phyloP scores from a whole-genome alignment of 1,140 invertebrate genomes.

The Anoplophora glabripennis region DNA sequence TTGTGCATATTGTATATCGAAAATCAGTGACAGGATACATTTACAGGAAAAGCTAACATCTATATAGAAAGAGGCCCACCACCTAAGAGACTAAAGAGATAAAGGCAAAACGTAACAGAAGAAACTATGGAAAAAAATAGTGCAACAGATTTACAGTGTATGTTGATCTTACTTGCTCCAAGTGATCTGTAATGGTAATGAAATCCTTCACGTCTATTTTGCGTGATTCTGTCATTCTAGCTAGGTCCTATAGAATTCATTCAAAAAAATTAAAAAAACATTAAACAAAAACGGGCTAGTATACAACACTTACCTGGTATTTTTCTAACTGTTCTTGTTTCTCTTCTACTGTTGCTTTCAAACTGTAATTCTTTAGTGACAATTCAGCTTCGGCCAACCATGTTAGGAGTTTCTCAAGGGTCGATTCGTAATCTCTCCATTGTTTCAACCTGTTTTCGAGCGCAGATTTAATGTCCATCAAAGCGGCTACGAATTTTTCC shows the following conservation, averaged over 20 bases:
- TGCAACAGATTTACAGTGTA: not conserved
- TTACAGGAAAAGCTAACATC: conserved; percentile 1
- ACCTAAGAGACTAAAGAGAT: conserved; percentile 27
- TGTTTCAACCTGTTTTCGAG: conserved; percentile 83
- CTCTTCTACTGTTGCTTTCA: conserved; percentile 82
- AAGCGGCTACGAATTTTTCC: conserved; percentile 74
- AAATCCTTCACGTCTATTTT: conserved; percentile 71
- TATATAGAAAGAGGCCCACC: conserved; percentile 16
- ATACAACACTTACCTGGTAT: conserved; percentile 71
- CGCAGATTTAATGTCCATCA: conserved; percentile 72
- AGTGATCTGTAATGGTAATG: conserved; percentile 70
- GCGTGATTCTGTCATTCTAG: conserved; percentile 69
- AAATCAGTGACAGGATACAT: not conserved
- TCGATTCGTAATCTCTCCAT: conserved; percentile 88
- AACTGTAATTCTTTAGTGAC: conserved; percentile 80
- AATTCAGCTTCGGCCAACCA: conserved; percentile 87
- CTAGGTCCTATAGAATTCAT: conserved; percentile 61
- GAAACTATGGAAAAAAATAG: not conserved
- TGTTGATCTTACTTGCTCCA: conserved; percentile 75
- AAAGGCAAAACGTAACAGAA: conserved; percentile 2
- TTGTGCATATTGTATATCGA: too few species aligned
- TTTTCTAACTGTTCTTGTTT: conserved; percentile 86
- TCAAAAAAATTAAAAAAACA: conserved; percentile 12
- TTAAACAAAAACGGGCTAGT: conserved; percentile 17
- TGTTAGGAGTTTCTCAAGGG: conserved; percentile 74